Conservation (phyloP, 2,113 vertebrate species). For the Brachyistius frenatus region DNA sequence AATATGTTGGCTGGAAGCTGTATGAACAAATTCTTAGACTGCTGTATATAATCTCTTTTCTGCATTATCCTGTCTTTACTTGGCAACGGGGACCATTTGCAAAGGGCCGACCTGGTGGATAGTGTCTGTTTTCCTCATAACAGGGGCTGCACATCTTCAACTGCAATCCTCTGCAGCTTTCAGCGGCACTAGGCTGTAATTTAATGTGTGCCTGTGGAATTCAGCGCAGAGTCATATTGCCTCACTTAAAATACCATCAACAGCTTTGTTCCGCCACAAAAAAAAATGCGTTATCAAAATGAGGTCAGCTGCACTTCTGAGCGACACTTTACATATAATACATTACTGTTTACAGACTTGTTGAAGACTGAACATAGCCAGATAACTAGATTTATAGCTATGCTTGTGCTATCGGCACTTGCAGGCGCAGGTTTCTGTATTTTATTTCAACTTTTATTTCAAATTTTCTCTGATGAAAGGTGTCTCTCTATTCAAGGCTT, state of each 20-base stretch:
- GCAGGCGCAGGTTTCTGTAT: constrained; percentile 44
- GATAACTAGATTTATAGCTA: constrained; percentile 72
- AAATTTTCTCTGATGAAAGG: constrained; percentile 57
- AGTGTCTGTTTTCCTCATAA: constrained; percentile 71
- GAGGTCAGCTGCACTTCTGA: constrained; percentile 63
- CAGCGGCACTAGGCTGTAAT: constrained; percentile 70
- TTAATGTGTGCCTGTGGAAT: constrained; percentile 77
- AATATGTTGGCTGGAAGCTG: constrained; percentile 47
- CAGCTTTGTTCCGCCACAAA: constrained; percentile 78
- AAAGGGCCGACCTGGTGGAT: constrained; percentile 48
- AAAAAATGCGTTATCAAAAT: constrained; percentile 70
- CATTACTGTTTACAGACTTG: constrained; percentile 65
- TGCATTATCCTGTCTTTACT: constrained; percentile 61
- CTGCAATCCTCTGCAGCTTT: constrained; percentile 69
- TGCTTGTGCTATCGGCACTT: constrained; percentile 33
- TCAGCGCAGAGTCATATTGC: constrained; percentile 66
- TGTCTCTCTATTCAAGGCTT: constrained; percentile 53
- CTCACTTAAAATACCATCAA: constrained; percentile 79
- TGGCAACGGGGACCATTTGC: constrained; percentile 61
- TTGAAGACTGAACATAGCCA: constrained; percentile 45
- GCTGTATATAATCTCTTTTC: constrained; percentile 63
- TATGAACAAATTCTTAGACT: constrained; percentile 46
- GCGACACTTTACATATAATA: constrained; percentile 37
- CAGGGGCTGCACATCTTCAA: constrained; percentile 67
- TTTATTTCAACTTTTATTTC: constrained; percentile 42